Conservation (phyloP, 2,888 invertebrate species). For the Cantharis flavilabris region DNA sequence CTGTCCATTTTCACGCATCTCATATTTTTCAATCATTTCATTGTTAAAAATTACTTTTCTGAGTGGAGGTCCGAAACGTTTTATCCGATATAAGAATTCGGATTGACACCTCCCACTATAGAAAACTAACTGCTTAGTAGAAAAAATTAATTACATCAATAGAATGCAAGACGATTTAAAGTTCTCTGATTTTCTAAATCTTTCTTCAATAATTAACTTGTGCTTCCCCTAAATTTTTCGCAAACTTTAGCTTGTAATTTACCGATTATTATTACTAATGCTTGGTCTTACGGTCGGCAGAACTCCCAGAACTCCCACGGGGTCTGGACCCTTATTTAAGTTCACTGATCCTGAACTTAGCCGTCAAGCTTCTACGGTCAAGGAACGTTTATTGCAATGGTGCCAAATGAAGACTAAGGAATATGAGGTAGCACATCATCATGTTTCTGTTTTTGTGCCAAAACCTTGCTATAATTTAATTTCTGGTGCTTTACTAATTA, state of each 20-base stretch:
- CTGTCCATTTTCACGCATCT: not conserved
- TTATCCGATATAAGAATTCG: not conserved
- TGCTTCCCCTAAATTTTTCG: not conserved
- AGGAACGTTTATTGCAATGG: slow-evolving; percentile 96
- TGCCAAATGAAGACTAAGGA: slow-evolving; percentile 96
- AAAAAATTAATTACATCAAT: not conserved
- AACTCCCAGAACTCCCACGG: slow-evolving; percentile 75
- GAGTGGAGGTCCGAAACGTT: not conserved
- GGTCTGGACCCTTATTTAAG: slow-evolving; percentile 78
- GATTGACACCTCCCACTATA: not conserved
- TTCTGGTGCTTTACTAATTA: slow-evolving; percentile 7
- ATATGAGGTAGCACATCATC: slow-evolving; percentile 78
- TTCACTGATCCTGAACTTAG: slow-evolving; percentile 90
- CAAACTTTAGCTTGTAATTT: not conserved
- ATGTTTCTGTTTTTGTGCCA: not conserved
- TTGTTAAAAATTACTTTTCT: not conserved
- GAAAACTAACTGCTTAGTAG: not conserved
- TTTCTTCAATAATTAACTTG: not conserved
- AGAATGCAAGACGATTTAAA: not conserved
- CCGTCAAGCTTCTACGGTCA: slow-evolving; percentile 92
- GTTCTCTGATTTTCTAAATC: not conserved
- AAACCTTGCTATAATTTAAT: slow-evolving; percentile 1
- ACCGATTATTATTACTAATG: slow-evolving; percentile 1
- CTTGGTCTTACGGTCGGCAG: slow-evolving; percentile 52
- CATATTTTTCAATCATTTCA: not conserved